Evolutionary conservation across 1,140 invertebrate species (phyloP), one percentile per base, ranked within the genome.

Genomic region (Drosophila ananassae): DNA sequence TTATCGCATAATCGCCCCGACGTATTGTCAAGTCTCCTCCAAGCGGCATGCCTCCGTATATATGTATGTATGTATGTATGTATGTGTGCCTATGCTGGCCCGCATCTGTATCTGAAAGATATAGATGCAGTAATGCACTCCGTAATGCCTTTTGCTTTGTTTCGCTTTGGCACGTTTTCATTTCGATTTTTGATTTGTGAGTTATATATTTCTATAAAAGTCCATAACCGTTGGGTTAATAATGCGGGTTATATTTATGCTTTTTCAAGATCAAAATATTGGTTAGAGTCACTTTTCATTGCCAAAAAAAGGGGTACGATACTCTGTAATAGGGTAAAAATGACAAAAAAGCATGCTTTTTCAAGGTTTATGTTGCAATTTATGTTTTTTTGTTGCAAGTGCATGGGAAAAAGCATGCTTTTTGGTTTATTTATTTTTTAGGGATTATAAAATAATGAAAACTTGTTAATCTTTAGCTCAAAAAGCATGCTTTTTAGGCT

Each of bases 1-100:
- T 77, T 76, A 77, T 84, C 73, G 73, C 77, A 79, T 79, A 85
- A 84, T 84, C 81, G 72, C 64, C 34, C 24, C 55, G 51, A 53
- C 54, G 77, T 64, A 79, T 78, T 79, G 79, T 72, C 63, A 74
- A 62, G 61, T 50, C 39, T 37, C 34, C 9, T 37, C 9, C 34
- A 12, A n/a, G 9, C 34, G 9, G 34, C 34, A 9, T 37, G 48
- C 37, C 52, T 52, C 41, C 62, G 44, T 28, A 12, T 53, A 41
- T 55, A 8, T 47, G 44, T 59, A 12, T 53, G 52, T 55, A 8
- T 47, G 44, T 59, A 12, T 53, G 52, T 28, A n/a, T 48, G 53
- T 50, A 8, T 39, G 41, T 58, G 25, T 52, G 47, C 28, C n/a
- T 63, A 47, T 64, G 58, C 12, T 63, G 22, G 46, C 61, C 53